These are phyloP conservation scores for Alentia gelatinosa DNA, from an alignment of 2,888 invertebrate species.

Conservation along the genomic window DNA sequence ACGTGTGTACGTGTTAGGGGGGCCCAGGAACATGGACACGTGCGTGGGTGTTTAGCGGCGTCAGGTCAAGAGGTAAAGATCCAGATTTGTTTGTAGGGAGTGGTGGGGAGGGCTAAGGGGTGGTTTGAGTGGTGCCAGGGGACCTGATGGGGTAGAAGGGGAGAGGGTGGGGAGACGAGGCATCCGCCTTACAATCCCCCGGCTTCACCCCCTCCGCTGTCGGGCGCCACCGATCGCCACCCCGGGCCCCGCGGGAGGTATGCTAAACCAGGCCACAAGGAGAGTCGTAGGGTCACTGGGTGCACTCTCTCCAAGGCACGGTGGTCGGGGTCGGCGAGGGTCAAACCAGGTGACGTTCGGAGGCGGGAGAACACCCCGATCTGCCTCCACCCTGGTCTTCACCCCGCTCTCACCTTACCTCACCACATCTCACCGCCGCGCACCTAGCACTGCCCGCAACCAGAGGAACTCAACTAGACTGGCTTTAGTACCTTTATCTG, in stretches of 20 bases:
- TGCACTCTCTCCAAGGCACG: neutral
- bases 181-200: neutral
- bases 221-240: neutral
- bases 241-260: neutral
- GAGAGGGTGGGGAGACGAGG: neutral
- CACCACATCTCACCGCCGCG: too few relatives aligned
- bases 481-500: too few relatives aligned
- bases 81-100: neutral
- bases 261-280: neutral
- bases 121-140: neutral
- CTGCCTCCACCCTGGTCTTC: neutral
- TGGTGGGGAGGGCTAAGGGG: neutral
- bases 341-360: neutral
- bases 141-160: neutral
- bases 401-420: too few relatives aligned
- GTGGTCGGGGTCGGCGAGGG: neutral
- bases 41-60: neutral
- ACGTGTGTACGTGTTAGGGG: too few relatives aligned
- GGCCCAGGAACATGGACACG: neutral
- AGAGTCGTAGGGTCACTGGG: neutral
- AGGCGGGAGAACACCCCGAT: neutral
- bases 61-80: slow-evolving; percentile 1
- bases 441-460: too few relatives aligned
- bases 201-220: neutral
- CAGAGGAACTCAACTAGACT: too few relatives aligned